A percentile compares a stretch with the other conserved stretches of the same genome.
Evolutionary conservation across 2,888 invertebrate genomes (phyloP).

Genomic region (Alentia gelatinosa): DNA sequence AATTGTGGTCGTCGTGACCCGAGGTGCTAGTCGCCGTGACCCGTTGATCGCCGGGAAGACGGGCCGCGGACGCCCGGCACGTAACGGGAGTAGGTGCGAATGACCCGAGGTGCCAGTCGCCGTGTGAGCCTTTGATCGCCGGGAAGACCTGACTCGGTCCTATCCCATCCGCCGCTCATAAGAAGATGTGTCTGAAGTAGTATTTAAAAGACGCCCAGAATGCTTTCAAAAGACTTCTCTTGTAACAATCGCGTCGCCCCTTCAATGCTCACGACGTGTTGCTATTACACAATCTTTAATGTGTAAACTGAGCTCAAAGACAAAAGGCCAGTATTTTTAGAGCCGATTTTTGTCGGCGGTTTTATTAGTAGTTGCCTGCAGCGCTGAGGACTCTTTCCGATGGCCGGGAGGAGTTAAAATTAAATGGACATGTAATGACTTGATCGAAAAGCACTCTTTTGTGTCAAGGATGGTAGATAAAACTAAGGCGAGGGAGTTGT

Average conservation of each 20-base stretch:
- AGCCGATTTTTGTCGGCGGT: background rate
- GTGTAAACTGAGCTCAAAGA: background rate
- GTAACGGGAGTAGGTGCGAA: too few relatives aligned
- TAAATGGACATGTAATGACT: background rate
- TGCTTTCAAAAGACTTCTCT: background rate
- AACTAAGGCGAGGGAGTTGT: too few relatives aligned
- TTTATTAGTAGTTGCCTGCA: background rate
- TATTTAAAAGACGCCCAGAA: background rate
- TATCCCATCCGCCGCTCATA: too few relatives aligned
- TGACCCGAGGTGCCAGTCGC: too few relatives aligned
- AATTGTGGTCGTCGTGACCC: too few relatives aligned
- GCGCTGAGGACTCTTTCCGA: too few relatives aligned
- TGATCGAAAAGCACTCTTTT: background rate
- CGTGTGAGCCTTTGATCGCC: too few relatives aligned
- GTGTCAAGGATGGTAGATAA: too few relatives aligned
- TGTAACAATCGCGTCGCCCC: background rate
- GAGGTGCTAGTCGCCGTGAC: too few relatives aligned
- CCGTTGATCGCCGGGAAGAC: too few relatives aligned
- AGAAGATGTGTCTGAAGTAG: background rate
- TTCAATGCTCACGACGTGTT: background rate
- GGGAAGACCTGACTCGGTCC: too few relatives aligned
- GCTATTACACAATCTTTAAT: background rate
- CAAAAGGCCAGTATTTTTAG: background rate
- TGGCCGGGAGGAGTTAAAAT: background rate
- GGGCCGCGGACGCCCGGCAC: too few relatives aligned